Percentiles rank a stretch among this genome's conserved stretches.
Conservation (phyloP, 2,888 invertebrate species). For the Nymphalis polychloros region DNA sequence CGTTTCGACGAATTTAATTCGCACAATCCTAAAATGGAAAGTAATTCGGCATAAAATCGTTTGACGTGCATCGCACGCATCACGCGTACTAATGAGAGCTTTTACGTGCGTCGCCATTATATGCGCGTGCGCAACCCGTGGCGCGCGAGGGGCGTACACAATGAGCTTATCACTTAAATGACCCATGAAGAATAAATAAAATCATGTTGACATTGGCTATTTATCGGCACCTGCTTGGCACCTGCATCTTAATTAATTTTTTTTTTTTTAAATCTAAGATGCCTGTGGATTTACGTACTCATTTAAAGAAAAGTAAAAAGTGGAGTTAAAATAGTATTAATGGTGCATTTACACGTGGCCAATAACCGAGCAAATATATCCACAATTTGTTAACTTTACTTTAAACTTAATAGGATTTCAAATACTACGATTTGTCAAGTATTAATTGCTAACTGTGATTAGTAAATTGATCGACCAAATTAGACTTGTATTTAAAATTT, state of each 20-base stretch:
- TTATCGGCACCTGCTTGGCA: constrained; percentile 22
- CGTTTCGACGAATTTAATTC: constrained; percentile 25
- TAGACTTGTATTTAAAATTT: too few species aligned
- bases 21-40: constrained; percentile 43
- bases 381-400: too few species aligned
- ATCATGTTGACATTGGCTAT: constrained; percentile 44
- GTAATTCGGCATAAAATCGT: constrained; percentile 44
- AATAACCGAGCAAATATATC: too few species aligned
- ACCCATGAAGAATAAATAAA: constrained; percentile 51
- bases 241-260: constrained; percentile 27
- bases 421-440: too few species aligned
- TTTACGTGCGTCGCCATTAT: constrained; percentile 45
- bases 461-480: too few species aligned
- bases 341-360: too few species aligned
- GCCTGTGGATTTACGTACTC: not conserved
- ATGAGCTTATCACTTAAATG: constrained; percentile 51
- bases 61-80: constrained; percentile 39
- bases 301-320: not conserved
- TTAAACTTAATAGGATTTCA: too few species aligned
- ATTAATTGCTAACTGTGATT: too few species aligned
- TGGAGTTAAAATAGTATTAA: too few species aligned
- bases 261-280: not conserved
- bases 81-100: constrained; percentile 39
- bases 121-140: constrained; percentile 48
- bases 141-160: constrained; percentile 48